Evolutionary conservation across 1,140 invertebrate species (phyloP).

Genomic region (Apis cerana): DNA sequence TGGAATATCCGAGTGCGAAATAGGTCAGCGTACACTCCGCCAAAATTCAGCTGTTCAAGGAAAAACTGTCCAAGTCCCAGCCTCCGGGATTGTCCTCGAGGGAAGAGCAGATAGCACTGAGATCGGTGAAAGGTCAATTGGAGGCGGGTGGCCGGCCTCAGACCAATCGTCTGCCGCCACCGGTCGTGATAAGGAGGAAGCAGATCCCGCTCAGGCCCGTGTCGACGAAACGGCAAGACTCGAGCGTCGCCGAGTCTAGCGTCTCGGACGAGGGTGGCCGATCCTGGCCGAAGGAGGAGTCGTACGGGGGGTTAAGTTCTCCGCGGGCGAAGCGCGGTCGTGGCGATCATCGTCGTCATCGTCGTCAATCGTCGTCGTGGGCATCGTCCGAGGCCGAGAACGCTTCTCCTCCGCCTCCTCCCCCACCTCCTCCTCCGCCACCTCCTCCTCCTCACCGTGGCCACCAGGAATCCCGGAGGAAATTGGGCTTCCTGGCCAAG

Average conservation of each 20-base stretch:
- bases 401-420: too few species aligned
- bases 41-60: constrained; percentile 72
- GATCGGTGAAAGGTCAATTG: constrained; percentile 62
- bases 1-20: constrained; percentile 12
- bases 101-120: constrained; percentile 69
- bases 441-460: background rate
- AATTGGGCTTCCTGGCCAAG: constrained; percentile 61
- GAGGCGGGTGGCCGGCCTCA: constrained; percentile 51
- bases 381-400: constrained; percentile 16
- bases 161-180: constrained; percentile 69
- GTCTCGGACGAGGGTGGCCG: constrained; percentile 65
- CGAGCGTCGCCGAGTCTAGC: constrained; percentile 59
- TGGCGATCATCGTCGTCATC: too few species aligned
- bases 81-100: constrained; percentile 67
- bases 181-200: constrained; percentile 73
- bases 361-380: background rate
- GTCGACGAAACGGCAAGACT: constrained; percentile 50
- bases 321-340: background rate
- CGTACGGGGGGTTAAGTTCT: constrained; percentile 23
- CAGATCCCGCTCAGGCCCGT: constrained; percentile 59
- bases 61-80: constrained; percentile 72
- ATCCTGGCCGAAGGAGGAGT: constrained; percentile 60
- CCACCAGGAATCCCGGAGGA: constrained; percentile 25
- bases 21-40: constrained; percentile 39
- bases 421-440: too few species aligned